Evolutionary conservation across 2,888 invertebrate species (phyloP).

Genomic region (Ophraella communa): DNA sequence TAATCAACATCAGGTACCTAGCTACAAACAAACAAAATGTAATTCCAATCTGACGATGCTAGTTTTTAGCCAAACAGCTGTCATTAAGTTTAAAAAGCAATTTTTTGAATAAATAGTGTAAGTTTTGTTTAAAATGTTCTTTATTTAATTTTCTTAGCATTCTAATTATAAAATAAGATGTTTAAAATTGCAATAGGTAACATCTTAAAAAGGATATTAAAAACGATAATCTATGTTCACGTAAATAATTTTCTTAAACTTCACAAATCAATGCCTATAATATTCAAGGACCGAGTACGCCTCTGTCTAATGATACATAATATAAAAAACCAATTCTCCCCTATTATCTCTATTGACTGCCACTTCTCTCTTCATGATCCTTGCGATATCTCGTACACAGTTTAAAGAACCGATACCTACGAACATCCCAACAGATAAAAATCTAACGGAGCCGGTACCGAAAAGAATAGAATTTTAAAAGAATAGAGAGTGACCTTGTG

Average conservation of each 20-base stretch:
- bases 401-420: constrained; percentile 34
- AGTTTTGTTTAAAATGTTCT: no score
- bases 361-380: constrained; percentile 23
- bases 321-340: constrained; percentile 27
- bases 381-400: constrained; percentile 20
- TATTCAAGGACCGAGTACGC: constrained; percentile 4
- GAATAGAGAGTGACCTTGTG: constrained; percentile 15
- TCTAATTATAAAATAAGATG: no score
- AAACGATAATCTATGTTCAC: not conserved
- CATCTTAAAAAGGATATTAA: not conserved
- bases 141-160: no score
- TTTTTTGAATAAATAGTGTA: no score
- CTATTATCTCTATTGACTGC: constrained; percentile 26
- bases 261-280: constrained; percentile 1
- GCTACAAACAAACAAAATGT: no score
- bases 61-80: no score
- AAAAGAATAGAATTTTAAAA: constrained; percentile 20
- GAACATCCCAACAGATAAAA: constrained; percentile 27
- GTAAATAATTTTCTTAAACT: not conserved
- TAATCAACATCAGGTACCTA: no score
- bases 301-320: constrained; percentile 24
- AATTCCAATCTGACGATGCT: no score
- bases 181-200: no score
- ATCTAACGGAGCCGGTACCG: constrained; percentile 18
- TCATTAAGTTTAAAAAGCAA: no score